Evolutionary conservation across 2,888 invertebrate genomes (phyloP).

Genomic region (Ophioninae sp.): DNA sequence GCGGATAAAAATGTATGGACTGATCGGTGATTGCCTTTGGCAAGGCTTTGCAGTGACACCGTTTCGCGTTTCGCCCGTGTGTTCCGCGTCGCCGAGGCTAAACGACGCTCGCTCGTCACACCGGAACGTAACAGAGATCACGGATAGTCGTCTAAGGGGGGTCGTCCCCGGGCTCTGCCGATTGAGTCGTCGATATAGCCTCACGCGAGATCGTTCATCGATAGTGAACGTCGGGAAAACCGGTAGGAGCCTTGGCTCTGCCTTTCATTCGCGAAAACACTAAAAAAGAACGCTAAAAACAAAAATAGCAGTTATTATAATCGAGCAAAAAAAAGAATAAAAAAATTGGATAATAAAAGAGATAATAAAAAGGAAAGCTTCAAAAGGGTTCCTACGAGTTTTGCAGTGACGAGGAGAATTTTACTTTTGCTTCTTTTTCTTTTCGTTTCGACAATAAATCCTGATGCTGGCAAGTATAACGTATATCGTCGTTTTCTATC

Average conservation of each 20-base stretch:
- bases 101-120: conserved; percentile 46
- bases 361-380: not conserved
- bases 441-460: conserved; percentile 15
- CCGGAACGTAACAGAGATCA: conserved; percentile 56
- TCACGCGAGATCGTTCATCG: conserved; percentile 38
- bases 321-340: too few species aligned
- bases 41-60: conserved; percentile 79
- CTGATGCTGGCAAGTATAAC: conserved; percentile 57
- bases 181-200: conserved; percentile 21
- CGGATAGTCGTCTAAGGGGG: conserved; percentile 37
- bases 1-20: conserved; percentile 15
- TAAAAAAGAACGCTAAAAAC: conserved; percentile 18
- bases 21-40: conserved; percentile 74
- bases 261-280: not conserved
- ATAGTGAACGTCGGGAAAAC: conserved; percentile 38
- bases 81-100: conserved; percentile 50
- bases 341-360: not conserved
- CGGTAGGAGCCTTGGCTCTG: not conserved
- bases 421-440: conserved; percentile 1
- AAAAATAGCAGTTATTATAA: not conserved
- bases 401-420: conserved; percentile 26
- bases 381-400: conserved; percentile 7
- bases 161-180: conserved; percentile 18
- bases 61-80: conserved; percentile 70
- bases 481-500: not conserved